Evolutionary conservation across 2,888 invertebrate species (phyloP), one percentile per base, ranked within the genome.

Genomic region (Sphinx pinastri): DNA sequence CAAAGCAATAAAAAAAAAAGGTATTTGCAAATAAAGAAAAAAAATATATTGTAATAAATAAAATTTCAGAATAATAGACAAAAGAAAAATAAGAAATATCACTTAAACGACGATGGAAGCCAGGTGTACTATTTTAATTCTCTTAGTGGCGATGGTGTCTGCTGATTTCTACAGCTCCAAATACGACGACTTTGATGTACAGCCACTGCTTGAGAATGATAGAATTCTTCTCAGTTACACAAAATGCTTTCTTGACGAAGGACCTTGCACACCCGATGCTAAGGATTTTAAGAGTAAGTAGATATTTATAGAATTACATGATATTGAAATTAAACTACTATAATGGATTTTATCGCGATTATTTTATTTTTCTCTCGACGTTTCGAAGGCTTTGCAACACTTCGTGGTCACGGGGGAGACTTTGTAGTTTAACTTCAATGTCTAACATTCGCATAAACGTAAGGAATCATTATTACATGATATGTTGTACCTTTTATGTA

Each of bases 211-310:
- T 45, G 92, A 89, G 52, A 97, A 96, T 82, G 96, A 96, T 59
- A 95, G 97, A 72, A 92, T 97, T 68, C 89, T 97, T 14, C 91
- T 95, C 68, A 95, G 95, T 75, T 97, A 97, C 79, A 93, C 96
- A 7, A 95, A 95, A 72, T 97, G 97, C 79, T 92, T 97, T 75
- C 91, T 97, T 70, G 95, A 95, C 4, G 87, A 93, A 72, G 96
- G 95, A 13, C 95, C 95, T 8, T 97, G 97, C 80, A 96, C 96
- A 0, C 95, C 96, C 4, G 97, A 97, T 77, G 97, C 95, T 68
- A 95, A 95, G 80, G 96, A 96, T 88, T 94, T 97, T 19, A 97
- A 96, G 92, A 95, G 97, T 97, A 89, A 94, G 95, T 87, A 58
- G 31, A 25, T 67, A 51, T 58, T 47, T 51, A 13, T 51, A 2